Evolutionary conservation across 2,113 vertebrate genomes (phyloP), one percentile per base, ranked within the genome.

Genomic region (Cyprinus carpio): DNA sequence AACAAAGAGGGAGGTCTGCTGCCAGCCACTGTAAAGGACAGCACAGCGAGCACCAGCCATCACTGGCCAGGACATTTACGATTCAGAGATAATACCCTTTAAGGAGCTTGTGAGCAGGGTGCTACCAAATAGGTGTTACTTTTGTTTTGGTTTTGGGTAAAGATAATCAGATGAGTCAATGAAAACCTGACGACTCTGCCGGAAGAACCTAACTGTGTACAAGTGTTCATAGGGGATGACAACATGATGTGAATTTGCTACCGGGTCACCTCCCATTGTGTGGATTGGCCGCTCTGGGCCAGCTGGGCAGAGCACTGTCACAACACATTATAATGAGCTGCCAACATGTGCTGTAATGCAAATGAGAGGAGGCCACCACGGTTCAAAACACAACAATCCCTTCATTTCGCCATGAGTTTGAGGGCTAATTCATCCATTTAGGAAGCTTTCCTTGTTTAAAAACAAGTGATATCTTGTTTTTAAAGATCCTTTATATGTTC

Each of bases 1-100:
- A 83, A 83, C 81, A 83, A 83, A 83, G 81, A 74, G 31, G 67
- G 81, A 74, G 81, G 81, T 83, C 67, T 74, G 67, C 67, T 83
- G 81, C 67, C 81, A 83, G 64, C 49, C 81, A 83, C 65, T 56
- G 81, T 56, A 83, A 83, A 72, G 67, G 81, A 83, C 81, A 72
- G 49, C 65, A 56, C 18, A 16, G 31, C 9, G 49, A 83, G 29
- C n/a, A 20, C 31, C 81, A 72, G 29, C 15, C 20, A 4, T 74
- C 80, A 81, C 43, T 27, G 49, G 3, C 23, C 49, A 83, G 13
- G 31, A 83, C 67, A 58, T 83, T 83, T 83, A 72, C 72, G 64
- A 72, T 72, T 58, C 31, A 72, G 46, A 72, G 27, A 82, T 69
- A 43, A 82, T 69, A 54, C 37, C 31, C 58, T 80, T 40, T 43